Evolutionary conservation across 2,888 invertebrate species (phyloP).

Genomic region (Polydrusus cervinus): DNA sequence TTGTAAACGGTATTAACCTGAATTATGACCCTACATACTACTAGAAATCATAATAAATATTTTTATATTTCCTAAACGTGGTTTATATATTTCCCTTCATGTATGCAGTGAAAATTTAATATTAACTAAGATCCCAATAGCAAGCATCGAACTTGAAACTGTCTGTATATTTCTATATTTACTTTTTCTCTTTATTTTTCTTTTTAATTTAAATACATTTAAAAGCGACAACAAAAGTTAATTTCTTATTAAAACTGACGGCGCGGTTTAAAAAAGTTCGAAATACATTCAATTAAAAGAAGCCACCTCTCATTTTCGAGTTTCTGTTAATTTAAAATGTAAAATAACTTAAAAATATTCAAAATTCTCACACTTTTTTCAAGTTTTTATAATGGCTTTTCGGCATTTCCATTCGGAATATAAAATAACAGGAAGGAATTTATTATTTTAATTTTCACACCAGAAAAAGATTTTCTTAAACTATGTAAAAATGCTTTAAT

Average conservation of each 20-base stretch:
- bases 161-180: too few relatives aligned
- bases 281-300: conserved; percentile 13
- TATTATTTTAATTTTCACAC: conserved; percentile 13
- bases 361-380: conserved; percentile 16
- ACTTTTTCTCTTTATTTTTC: too few relatives aligned
- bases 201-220: background rate
- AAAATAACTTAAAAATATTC: conserved; percentile 29
- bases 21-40: too few relatives aligned
- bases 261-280: conserved; percentile 3
- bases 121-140: too few relatives aligned
- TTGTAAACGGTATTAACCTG: too few relatives aligned
- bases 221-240: conserved; percentile 7
- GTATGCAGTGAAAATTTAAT: too few relatives aligned
- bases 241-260: conserved; percentile 10
- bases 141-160: too few relatives aligned
- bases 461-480: too few relatives aligned
- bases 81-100: too few relatives aligned
- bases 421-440: conserved; percentile 9
- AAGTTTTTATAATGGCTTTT: conserved; percentile 20
- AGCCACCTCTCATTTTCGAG: conserved; percentile 12
- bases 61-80: too few relatives aligned
- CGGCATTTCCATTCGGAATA: conserved; percentile 9
- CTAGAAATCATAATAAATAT: too few relatives aligned
- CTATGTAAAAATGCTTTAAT: too few relatives aligned
- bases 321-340: conserved; percentile 23